phyloP scores from a whole-genome alignment of 2,888 invertebrate genomes.

The Phragmatobia fuliginosa region DNA sequence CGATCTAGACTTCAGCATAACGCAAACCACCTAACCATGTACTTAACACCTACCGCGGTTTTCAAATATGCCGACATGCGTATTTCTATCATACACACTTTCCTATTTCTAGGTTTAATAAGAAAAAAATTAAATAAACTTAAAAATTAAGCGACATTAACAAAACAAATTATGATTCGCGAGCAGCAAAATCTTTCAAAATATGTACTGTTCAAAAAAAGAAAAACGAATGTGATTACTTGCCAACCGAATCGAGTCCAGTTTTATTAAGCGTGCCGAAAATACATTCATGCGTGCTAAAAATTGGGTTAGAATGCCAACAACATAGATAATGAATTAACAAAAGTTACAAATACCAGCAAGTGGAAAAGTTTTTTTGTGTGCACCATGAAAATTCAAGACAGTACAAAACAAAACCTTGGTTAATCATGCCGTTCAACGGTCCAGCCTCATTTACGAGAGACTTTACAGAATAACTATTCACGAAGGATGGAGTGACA shows the following conservation, averaged over 20 bases:
- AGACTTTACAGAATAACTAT: neutral
- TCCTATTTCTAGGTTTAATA: slow-evolving; percentile 22
- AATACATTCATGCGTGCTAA: slow-evolving; percentile 33
- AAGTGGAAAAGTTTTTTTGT: neutral
- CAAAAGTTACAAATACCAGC: slow-evolving; percentile 22
- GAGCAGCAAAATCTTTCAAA: slow-evolving; percentile 16
- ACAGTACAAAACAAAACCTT: neutral
- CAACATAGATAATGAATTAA: slow-evolving; percentile 27
- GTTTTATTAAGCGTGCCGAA: slow-evolving; percentile 35
- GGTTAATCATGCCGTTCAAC: neutral
- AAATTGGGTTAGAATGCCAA: slow-evolving; percentile 35
- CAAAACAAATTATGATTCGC: neutral
- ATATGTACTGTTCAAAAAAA: slow-evolving; percentile 21
- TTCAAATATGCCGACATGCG: slow-evolving; percentile 28
- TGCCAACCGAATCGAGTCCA: slow-evolving; percentile 35
- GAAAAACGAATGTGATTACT: slow-evolving; percentile 27
- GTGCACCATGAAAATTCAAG: neutral
- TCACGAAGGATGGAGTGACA: neutral
- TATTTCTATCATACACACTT: slow-evolving; percentile 33
- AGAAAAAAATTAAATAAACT: neutral
- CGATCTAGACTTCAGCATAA: slow-evolving; percentile 69
- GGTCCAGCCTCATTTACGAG: neutral
- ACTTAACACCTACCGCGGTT: slow-evolving; percentile 32
- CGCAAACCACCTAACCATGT: slow-evolving; percentile 43
- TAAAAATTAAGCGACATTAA: neutral